These are phyloP conservation scores for Atractosteus spatula DNA, from an alignment of 2,113 vertebrate species.

Conservation along the genomic window DNA sequence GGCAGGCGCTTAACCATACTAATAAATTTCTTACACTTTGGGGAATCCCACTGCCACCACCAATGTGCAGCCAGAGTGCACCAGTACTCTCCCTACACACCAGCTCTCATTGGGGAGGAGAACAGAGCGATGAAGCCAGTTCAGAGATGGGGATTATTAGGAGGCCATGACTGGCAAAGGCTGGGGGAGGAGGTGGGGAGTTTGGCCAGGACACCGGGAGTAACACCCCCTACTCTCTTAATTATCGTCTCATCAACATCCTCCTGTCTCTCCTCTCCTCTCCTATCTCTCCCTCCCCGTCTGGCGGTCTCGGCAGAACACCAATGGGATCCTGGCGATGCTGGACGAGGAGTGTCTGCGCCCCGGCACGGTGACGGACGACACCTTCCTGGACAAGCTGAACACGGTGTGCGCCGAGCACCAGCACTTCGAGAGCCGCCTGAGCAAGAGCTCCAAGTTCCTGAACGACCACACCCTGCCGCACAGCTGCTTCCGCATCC, in stretches of 20 bases:
- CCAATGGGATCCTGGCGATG: constrained; percentile 96
- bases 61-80: no score
- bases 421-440: constrained; percentile 94
- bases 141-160: no score
- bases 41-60: no score
- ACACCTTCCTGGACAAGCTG: constrained; percentile 94
- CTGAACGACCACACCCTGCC: constrained; percentile 91
- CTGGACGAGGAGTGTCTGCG: constrained; percentile 94
- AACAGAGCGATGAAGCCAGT: no score
- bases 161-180: no score
- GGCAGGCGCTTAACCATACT: not conserved
- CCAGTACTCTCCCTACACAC: no score
- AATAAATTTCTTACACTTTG: not conserved
- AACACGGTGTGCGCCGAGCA: constrained; percentile 93
- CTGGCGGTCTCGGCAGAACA: constrained; percentile 45
- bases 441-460: constrained; percentile 91
- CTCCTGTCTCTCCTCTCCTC: not conserved
- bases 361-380: constrained; percentile 89
- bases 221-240: no score
- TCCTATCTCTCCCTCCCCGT: not conserved
- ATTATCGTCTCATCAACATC: not conserved
- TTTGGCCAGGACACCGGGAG: no score
- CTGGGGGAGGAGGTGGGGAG: no score
- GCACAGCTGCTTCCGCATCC: constrained; percentile 94
- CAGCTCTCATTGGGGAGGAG: no score